These are phyloP conservation scores for Heterotilapia buettikoferi DNA, from an alignment of 2,113 vertebrate genomes.

Conservation along the genomic window DNA sequence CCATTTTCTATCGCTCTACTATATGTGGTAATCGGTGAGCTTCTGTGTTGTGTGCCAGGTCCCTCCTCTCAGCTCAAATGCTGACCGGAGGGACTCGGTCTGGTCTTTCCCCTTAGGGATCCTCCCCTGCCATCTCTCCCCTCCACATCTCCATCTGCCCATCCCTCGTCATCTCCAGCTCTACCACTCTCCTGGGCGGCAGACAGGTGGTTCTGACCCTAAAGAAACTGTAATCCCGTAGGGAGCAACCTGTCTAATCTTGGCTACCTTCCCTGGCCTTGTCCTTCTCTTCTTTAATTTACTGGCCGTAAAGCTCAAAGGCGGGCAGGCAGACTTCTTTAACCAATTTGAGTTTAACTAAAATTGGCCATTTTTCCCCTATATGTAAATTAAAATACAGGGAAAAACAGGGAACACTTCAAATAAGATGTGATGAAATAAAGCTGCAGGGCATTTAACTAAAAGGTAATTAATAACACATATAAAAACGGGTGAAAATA, in stretches of 20 bases:
- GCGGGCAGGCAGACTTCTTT: background rate
- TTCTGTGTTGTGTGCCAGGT: background rate
- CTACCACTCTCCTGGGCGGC: slow-evolving; percentile 17
- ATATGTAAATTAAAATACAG: background rate
- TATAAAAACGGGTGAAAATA: background rate
- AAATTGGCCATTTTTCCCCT: fast-evolving
- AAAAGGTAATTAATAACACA: background rate
- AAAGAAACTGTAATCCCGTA: slow-evolving; percentile 30
- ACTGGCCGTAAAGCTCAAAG: background rate
- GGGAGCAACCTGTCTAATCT: slow-evolving; percentile 39
- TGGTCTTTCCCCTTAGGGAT: slow-evolving; percentile 26
- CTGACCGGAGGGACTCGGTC: background rate
- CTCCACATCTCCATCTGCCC: slow-evolving; percentile 51
- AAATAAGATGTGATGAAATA: background rate
- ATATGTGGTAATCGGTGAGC: background rate
- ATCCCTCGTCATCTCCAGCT: slow-evolving; percentile 8
- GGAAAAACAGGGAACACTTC: background rate
- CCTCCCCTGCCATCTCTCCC: background rate
- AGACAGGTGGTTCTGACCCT: slow-evolving; percentile 60
- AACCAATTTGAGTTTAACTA: background rate
- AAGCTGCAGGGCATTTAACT: background rate
- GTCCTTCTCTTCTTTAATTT: slow-evolving; percentile 12
- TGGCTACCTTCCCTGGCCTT: slow-evolving; percentile 13
- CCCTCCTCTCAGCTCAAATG: background rate
- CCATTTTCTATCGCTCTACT: background rate